phyloP scores from a whole-genome alignment of 1,140 invertebrate species.

The Trachymyrmex cornetzi region DNA sequence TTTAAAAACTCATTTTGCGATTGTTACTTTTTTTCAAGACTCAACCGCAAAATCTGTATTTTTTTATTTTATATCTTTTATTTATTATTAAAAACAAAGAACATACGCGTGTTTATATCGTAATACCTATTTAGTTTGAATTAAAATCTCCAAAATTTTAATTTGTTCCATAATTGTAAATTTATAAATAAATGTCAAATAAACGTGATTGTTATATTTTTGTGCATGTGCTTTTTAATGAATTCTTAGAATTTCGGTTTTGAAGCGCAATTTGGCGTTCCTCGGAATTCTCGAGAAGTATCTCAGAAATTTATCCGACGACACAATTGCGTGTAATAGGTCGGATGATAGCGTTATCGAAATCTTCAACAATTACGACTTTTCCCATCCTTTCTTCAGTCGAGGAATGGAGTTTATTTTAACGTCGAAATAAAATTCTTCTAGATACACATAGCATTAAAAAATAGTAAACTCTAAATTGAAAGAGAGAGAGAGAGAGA shows the following conservation, averaged over 20 bases:
- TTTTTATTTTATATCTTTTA: neutral
- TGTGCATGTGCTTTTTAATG: neutral
- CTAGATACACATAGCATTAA: neutral
- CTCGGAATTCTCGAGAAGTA: neutral
- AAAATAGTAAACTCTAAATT: constrained; percentile 5
- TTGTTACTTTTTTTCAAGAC: no score
- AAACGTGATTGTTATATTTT: neutral
- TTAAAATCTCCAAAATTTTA: neutral
- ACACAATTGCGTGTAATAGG: constrained; percentile 13
- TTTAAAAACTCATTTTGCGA: neutral
- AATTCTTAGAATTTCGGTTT: neutral
- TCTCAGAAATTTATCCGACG: constrained; percentile 42
- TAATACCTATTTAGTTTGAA: neutral
- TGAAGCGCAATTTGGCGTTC: neutral
- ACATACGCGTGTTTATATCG: neutral
- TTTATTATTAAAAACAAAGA: neutral
- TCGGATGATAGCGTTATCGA: constrained; percentile 22
- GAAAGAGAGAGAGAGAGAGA: neutral
- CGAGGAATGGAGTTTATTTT: neutral
- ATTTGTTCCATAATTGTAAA: neutral
- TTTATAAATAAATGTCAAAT: neutral
- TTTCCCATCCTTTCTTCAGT: constrained; percentile 29
- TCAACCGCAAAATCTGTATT: neutral
- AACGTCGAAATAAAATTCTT: neutral
- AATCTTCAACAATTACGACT: constrained; percentile 65